Conservation (phyloP, 2,888 invertebrate species). For the Lordiphosa andalusiaca region DNA sequence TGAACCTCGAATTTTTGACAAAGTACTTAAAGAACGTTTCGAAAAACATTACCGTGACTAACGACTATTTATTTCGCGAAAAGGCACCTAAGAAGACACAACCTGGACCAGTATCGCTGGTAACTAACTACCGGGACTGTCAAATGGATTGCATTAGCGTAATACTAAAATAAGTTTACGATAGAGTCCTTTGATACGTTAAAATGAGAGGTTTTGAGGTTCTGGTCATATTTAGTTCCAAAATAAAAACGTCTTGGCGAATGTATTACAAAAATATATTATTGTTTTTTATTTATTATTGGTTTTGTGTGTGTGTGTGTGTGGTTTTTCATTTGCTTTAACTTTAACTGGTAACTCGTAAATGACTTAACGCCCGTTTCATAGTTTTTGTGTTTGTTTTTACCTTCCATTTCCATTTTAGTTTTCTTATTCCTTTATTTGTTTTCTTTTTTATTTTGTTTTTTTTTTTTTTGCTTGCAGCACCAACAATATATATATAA, state of each 20-base stretch:
- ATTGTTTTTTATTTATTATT: conserved; percentile 30
- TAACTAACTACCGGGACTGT: no score
- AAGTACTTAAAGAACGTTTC: no score
- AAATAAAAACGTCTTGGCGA: conserved; percentile 3
- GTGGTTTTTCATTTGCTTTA: conserved; percentile 33
- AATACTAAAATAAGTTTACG: no score
- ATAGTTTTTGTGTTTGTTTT: conserved; percentile 14
- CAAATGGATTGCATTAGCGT: no score
- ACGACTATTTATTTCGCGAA: no score
- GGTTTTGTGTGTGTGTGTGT: not conserved
- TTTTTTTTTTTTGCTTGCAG: conserved; percentile 63
- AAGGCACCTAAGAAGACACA: no score
- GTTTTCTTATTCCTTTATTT: conserved; percentile 12
- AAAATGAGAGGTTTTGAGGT: no score
- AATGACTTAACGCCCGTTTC: conserved; percentile 43
- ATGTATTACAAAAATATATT: conserved; percentile 52
- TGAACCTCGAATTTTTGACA: no score
- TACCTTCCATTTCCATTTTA: conserved; percentile 16
- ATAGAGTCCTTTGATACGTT: no score
- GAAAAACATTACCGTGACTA: no score
- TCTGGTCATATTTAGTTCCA: no score
- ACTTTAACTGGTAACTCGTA: conserved; percentile 47
- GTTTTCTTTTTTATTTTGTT: conserved; percentile 48
- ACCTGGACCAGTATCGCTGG: no score
- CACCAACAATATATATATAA: conserved; percentile 59